Evolutionary conservation across 2,888 invertebrate species (phyloP), one percentile per base, ranked within the genome.

Genomic region (Athalia circularis): DNA sequence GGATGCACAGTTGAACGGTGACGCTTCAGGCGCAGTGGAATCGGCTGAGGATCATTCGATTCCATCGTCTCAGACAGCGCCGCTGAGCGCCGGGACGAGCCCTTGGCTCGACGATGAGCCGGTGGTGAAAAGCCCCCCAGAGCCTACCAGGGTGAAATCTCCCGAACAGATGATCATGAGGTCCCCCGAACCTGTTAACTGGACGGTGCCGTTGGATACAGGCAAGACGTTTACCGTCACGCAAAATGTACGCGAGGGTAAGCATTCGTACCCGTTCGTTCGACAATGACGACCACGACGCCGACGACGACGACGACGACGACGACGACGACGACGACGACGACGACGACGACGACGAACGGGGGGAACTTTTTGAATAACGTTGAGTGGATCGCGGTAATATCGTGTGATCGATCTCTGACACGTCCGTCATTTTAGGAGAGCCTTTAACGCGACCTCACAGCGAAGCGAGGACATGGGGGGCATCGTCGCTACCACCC

Each of bases 221-320:
- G 97, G 97, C 86, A 97, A 97, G 92, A 97, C 96, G 61, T 97
- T 97, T 91, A 97, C 97, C 62, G 97, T 97, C 85, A 97, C 97
- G 80, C 97, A 97, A 92, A 97, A 97, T 92, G 96, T 97, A 86
- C 95, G 95, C 87, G 94, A 94, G 91, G 94, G 95, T 94, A 90
- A 87, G 86, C 29, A 45, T 6, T 48, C 7, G 13, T 13, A 67
- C 13, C 8, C 13, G 67, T 59, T 59, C 59, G 11, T 61, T 6
- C 29, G 29, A 29, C 29, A 2, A 2, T 2, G 29, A 29, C 29
- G 29, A 29, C 29, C 2, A 29, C 29, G 29, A 29, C 29, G n/a
- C n/a, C n/a, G n/a, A n/a, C n/a, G n/a, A n/a, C n/a, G n/a, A 29
- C 29, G 29, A 29, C 29, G 29, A 29, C 29, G 29, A 29, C 29